These are phyloP conservation scores for Anthopleura sola DNA, from an alignment of 64 coral and sea anemone species.

Conservation along the genomic window DNA sequence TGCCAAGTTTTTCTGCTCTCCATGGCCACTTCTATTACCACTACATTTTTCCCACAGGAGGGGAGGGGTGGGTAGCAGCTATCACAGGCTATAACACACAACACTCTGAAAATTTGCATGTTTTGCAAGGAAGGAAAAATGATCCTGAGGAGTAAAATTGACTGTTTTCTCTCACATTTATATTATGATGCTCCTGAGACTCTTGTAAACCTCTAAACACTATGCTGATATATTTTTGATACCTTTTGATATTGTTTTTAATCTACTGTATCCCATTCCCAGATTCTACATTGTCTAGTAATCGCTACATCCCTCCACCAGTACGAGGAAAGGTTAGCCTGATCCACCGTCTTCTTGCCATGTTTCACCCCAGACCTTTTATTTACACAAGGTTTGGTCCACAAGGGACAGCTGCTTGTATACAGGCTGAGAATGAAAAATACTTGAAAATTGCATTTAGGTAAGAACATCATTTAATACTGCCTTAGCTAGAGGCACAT, in stretches of 20 bases:
- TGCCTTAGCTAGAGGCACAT: too few species aligned
- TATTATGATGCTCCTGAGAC: too few species aligned
- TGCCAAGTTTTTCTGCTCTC: not conserved
- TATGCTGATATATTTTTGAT: not conserved
- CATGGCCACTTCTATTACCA: too few species aligned
- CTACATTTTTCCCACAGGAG: too few species aligned
- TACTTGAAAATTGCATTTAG: slow-evolving; percentile 89
- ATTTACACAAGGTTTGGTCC: slow-evolving; percentile 77
- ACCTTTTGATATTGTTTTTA: not conserved
- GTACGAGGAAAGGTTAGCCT: slow-evolving; percentile 52
- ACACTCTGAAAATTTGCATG: too few species aligned
- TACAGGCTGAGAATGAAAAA: slow-evolving; percentile 81
- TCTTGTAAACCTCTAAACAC: too few species aligned
- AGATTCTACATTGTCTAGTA: slow-evolving; percentile 80
- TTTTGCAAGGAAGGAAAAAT: too few species aligned
- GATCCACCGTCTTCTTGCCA: slow-evolving; percentile 60
- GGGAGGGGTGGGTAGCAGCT: too few species aligned
- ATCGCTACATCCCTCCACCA: slow-evolving; percentile 65
- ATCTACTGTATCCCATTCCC: too few species aligned
- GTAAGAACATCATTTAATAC: slow-evolving; percentile 18
- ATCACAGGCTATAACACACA: too few species aligned
- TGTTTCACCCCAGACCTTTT: slow-evolving; percentile 94
- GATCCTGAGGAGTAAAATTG: too few species aligned
- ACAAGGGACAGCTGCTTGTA: slow-evolving; percentile 86
- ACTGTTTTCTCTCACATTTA: too few species aligned